Conservation (phyloP, 2,797 vertebrate species). For the Podargus strigoides region DNA sequence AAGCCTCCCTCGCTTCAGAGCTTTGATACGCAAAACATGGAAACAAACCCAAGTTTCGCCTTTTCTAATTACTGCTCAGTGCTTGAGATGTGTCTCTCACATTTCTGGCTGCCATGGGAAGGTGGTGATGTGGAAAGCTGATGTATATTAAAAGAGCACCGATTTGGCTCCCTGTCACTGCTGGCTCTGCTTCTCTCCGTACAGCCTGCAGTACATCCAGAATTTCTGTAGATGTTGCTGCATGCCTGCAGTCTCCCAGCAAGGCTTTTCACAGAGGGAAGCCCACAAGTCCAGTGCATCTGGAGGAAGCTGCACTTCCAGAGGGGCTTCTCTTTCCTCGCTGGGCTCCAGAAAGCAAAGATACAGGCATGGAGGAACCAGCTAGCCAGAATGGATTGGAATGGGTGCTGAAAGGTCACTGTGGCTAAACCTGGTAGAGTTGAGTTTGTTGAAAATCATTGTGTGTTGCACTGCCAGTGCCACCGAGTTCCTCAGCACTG, state of each 20-base stretch:
- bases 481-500: neutral
- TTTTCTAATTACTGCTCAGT: conserved; percentile 64
- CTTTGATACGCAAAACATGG: conserved; percentile 23
- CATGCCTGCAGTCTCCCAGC: conserved; percentile 31
- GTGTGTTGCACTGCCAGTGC: neutral
- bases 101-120: conserved; percentile 57
- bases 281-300: neutral
- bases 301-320: neutral
- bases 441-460: neutral
- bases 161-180: conserved; percentile 19
- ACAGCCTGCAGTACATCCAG: conserved; percentile 51
- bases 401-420: neutral
- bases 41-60: conserved; percentile 27
- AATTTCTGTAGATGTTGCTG: conserved; percentile 70
- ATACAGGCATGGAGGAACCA: neutral
- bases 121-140: conserved; percentile 62
- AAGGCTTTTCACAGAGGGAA: neutral
- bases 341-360: neutral
- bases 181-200: neutral
- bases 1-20: conserved; percentile 31
- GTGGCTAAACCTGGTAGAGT: neutral
- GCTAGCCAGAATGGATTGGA: neutral
- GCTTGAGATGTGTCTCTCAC: conserved; percentile 53
- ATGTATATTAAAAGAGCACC: conserved; percentile 24
- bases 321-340: neutral